Evolutionary conservation across 2,113 vertebrate genomes (phyloP).

Genomic region (Tragelaphus strepsiceros): DNA sequence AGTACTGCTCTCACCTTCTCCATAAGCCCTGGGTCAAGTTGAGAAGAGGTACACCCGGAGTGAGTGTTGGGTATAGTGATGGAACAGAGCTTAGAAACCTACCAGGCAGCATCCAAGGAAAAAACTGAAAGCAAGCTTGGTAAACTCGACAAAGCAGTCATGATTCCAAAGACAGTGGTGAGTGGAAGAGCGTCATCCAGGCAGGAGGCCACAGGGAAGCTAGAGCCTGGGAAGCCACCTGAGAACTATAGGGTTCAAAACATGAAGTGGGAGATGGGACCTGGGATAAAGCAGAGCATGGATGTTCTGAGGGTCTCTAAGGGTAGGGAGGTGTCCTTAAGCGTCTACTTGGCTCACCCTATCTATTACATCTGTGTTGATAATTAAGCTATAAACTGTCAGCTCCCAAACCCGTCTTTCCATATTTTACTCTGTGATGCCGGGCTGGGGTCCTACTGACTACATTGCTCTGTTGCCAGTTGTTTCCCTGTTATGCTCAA

Average conservation of each 20-base stretch:
- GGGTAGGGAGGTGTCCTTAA: neutral
- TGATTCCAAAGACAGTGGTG: neutral
- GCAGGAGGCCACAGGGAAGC: neutral
- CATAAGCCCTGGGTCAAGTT: neutral
- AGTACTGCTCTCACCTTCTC: neutral
- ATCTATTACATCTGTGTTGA: neutral
- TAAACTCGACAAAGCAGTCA: neutral
- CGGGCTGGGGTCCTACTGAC: neutral
- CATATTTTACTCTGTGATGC: neutral
- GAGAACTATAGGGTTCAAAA: neutral
- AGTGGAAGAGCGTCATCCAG: neutral
- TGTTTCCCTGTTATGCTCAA: neutral
- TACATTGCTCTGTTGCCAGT: neutral
- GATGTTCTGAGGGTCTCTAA: neutral
- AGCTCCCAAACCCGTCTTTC: neutral
- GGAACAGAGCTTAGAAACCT: neutral
- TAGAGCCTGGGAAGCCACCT: neutral
- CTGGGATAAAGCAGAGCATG: neutral
- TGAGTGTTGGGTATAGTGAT: neutral
- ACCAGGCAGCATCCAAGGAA: neutral
- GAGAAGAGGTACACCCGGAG: neutral
- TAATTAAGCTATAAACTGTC: neutral
- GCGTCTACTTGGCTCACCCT: neutral
- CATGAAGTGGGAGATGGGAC: neutral
- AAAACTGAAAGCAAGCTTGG: neutral